phyloP scores from a whole-genome alignment of 2,113 vertebrate species.

The Dasyprocta punctata region DNA sequence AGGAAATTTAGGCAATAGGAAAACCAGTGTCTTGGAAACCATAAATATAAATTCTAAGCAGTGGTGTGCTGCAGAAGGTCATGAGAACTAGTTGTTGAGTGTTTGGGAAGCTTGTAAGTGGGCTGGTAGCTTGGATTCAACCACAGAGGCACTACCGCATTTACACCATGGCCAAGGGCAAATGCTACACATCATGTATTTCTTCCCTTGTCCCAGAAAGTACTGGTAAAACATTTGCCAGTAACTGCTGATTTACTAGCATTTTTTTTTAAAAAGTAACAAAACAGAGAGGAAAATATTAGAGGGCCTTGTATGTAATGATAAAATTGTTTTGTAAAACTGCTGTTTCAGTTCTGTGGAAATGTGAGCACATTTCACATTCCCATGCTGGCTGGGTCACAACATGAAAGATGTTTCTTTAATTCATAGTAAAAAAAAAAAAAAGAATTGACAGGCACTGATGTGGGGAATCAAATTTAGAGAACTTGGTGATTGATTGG shows the following conservation, averaged over 20 bases:
- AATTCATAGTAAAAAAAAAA: constrained; percentile 43
- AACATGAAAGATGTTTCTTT: constrained; percentile 3
- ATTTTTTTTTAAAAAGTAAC: background rate
- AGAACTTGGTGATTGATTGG: constrained; percentile 59
- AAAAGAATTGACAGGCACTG: constrained; percentile 24
- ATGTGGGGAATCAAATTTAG: constrained; percentile 40
- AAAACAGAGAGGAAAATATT: background rate
- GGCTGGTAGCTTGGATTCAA: background rate
- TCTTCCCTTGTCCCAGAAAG: background rate
- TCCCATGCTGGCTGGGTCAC: background rate
- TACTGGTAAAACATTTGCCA: background rate
- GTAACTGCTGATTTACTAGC: background rate
- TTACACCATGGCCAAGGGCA: background rate
- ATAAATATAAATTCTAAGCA: background rate
- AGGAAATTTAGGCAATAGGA: background rate
- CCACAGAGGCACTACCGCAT: background rate
- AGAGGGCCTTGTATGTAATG: background rate
- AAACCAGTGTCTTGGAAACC: background rate
- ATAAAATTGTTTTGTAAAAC: constrained; percentile 18
- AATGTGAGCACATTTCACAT: background rate
- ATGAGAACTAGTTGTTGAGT: background rate
- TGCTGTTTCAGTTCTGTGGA: background rate
- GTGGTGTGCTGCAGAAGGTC: background rate
- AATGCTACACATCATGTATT: background rate
- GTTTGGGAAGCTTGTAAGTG: background rate